Conservation (phyloP, 2,113 vertebrate species). For the Ardeotis arabs region DNA sequence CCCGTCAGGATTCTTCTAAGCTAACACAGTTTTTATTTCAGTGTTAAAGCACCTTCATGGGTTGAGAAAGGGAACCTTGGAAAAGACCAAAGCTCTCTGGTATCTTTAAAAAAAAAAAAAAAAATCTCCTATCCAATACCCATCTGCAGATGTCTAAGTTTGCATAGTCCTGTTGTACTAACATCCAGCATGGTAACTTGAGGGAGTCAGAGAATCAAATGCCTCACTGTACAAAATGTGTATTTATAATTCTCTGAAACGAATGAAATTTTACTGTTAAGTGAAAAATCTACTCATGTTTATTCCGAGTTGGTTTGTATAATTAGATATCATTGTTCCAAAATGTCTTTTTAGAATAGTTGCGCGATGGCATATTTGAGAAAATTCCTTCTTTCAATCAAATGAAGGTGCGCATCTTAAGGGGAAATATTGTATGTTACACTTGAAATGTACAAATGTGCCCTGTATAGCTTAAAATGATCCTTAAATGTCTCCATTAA, state of each 20-base stretch:
- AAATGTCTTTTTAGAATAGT: constrained; percentile 15
- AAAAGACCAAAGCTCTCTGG: constrained; percentile 58
- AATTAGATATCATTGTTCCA: constrained; percentile 32
- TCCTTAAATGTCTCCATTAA: constrained; percentile 62
- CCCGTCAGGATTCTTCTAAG: constrained; percentile 30
- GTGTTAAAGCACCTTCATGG: constrained; percentile 70
- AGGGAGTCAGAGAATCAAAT: constrained; percentile 33
- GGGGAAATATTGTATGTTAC: constrained; percentile 54
- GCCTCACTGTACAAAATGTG: constrained; percentile 40
- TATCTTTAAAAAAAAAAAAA: neutral
- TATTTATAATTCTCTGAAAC: constrained; percentile 44
- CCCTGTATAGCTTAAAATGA: constrained; percentile 56
- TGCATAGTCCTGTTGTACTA: neutral
- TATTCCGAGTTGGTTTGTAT: constrained; percentile 35
- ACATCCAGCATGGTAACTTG: neutral
- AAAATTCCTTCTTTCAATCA: constrained; percentile 60
- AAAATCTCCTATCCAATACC: neutral
- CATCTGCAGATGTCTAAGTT: constrained; percentile 14
- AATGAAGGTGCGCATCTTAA: constrained; percentile 14
- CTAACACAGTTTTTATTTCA: constrained; percentile 61
- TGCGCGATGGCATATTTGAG: neutral
- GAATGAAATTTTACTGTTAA: neutral
- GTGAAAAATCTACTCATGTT: neutral
- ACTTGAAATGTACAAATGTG: constrained; percentile 74
- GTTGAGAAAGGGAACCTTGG: constrained; percentile 55